These are phyloP conservation scores for Nettapus auritus DNA, from an alignment of 2,113 vertebrate species.

Conservation along the genomic window DNA sequence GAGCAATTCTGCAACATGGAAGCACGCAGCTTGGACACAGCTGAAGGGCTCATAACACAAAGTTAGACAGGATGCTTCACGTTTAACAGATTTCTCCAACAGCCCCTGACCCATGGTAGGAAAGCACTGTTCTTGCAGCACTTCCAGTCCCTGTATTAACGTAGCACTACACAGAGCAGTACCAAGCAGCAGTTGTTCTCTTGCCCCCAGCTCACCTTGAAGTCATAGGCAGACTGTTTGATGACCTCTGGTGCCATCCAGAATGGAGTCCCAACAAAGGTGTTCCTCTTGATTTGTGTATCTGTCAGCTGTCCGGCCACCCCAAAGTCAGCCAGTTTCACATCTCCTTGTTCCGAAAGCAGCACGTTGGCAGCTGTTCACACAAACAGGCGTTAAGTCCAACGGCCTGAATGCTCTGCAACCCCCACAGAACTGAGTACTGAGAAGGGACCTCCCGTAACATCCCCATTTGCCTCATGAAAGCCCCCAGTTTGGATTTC, in stretches of 20 bases:
- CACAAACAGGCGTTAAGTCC: background rate
- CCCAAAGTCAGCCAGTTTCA: constrained; percentile 98
- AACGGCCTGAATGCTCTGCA: background rate
- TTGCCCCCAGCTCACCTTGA: constrained; percentile 84
- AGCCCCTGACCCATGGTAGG: background rate
- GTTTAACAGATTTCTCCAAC: background rate
- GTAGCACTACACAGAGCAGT: fast-evolving
- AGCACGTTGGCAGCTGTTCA: constrained; percentile 92
- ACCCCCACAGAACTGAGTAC: background rate
- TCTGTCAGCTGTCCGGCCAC: constrained; percentile 98
- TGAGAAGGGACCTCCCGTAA: background rate
- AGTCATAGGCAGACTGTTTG: constrained; percentile 98
- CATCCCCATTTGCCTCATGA: background rate
- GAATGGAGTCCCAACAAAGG: constrained; percentile 97
- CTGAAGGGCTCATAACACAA: background rate
- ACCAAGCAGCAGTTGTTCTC: background rate
- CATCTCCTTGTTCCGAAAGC: constrained; percentile 95
- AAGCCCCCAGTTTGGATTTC: background rate
- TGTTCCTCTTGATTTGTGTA: constrained; percentile 99
- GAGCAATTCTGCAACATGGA: background rate
- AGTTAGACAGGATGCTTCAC: background rate
- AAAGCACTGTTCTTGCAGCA: background rate
- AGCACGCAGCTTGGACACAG: background rate
- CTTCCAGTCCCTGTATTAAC: background rate
- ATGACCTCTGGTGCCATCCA: constrained; percentile 99